Evolutionary conservation across 2,797 vertebrate genomes (phyloP), one percentile per base, ranked within the genome.

Genomic region (Acropternis orthonyx): DNA sequence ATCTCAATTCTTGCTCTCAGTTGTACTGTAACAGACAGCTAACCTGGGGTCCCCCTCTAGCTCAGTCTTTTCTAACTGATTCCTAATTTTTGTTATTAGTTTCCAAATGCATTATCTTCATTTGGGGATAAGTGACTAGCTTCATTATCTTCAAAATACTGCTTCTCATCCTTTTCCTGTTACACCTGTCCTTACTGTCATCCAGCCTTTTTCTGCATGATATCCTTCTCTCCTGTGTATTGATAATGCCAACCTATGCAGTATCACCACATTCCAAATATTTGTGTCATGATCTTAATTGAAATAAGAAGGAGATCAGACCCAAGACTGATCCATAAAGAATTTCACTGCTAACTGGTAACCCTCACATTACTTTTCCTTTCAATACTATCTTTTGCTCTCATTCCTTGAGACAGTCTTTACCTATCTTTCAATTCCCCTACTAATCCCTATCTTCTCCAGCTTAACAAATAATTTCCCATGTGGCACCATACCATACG

Each of bases 401-500:
- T 90, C 7, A 0, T 84, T 96, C 51, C 85, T 92, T 93, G 66
- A 92, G 85, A 90, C 72, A 62, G 76, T 92, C 87, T 95, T 92
- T 94, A 73, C 82, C 85, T 88, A 81, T 93, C 92, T 96, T 93
- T 95, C 94, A 92, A 26, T 94, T 95, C 62, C 92, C 86, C 39
- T 82, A 69, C 93, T 96, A 97, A 96, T 97, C 96, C 94, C 92
- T 92, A 94, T 95, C 90, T 95, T 90, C 80, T 88, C n/a, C 85
- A 95, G 90, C 77, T 95, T 95, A 96, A 86, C 92, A 94, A 94
- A 92, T 95, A 75, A 96, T 94, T 95, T 95, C 94, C 92, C 92
- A 92, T 88, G 93, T 94, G 94, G 88, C 88, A 86, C 77, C 67
- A 69, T 73, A 88, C 79, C 77, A 63, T 54, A 51, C 0, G 4